Evolutionary conservation across 2,113 vertebrate species (phyloP).

Genomic region (Bucco capensis): DNA sequence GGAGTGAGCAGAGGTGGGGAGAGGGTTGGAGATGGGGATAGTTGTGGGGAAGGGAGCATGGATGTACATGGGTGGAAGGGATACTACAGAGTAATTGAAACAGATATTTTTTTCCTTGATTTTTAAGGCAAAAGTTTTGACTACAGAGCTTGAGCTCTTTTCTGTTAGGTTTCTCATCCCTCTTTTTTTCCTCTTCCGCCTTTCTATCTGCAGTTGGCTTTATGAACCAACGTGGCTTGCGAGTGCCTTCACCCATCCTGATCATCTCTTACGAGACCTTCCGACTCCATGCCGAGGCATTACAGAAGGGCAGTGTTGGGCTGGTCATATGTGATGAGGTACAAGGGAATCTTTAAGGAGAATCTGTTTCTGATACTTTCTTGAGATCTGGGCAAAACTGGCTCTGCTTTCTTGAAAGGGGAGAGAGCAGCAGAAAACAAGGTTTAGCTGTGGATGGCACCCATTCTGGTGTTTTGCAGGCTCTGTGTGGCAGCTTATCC

Average conservation of each 20-base stretch:
- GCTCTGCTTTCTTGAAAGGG: background rate
- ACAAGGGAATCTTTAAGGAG: background rate
- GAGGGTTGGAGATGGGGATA: background rate
- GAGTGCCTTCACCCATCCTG: constrained; percentile 88
- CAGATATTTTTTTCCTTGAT: background rate
- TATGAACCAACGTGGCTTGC: constrained; percentile 85
- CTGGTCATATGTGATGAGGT: constrained; percentile 96
- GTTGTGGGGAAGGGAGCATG: background rate
- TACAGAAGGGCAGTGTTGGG: constrained; percentile 89
- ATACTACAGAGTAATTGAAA: background rate
- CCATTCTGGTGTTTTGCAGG: background rate
- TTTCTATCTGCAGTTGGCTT: constrained; percentile 77
- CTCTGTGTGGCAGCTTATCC: background rate
- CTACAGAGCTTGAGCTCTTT: background rate
- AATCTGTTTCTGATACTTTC: background rate
- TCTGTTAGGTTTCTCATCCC: background rate
- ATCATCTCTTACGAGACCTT: constrained; percentile 98
- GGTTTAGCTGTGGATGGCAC: background rate
- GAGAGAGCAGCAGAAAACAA: background rate
- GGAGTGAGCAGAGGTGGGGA: background rate
- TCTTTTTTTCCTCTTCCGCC: background rate
- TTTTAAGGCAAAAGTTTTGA: background rate
- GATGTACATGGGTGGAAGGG: background rate
- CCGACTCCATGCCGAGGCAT: constrained; percentile 84
- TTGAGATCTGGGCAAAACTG: background rate